A percentile compares a stretch with the other conserved stretches of the same genome.
These are phyloP conservation scores for Subanguina moxae DNA, from an alignment of 1,140 invertebrate genomes.

Conservation along the genomic window DNA sequence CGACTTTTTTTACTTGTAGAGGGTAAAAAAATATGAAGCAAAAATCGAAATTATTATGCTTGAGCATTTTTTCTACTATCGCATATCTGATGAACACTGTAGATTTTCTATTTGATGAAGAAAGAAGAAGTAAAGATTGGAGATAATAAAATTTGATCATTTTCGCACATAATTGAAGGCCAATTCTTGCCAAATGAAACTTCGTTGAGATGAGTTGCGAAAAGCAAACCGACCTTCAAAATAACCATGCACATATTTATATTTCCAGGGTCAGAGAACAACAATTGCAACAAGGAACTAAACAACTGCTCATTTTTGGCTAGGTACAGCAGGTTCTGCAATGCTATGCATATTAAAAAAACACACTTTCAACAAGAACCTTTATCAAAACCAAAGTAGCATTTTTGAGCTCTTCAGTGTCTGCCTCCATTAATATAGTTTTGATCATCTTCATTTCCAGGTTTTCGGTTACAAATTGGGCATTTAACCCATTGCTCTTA, in stretches of 20 bases:
- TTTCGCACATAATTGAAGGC: too few species aligned
- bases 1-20: too few species aligned
- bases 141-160: too few species aligned
- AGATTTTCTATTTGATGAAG: too few species aligned
- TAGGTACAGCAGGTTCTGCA: conserved; percentile 54
- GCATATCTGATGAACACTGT: too few species aligned
- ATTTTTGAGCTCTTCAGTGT: conserved; percentile 10
- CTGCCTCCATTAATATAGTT: conserved; percentile 11
- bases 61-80: too few species aligned
- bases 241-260: conserved; percentile 39
- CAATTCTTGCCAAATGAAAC: too few species aligned
- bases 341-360: conserved; percentile 34
- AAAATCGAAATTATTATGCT: too few species aligned
- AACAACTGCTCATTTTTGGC: conserved; percentile 57
- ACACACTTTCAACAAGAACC: conserved; percentile 13
- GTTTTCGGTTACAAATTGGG: conserved; percentile 44
- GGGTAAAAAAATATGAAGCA: too few species aligned
- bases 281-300: conserved; percentile 46
- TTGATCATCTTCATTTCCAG: conserved; percentile 31
- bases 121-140: too few species aligned
- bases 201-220: too few species aligned
- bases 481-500: conserved; percentile 39
- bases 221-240: conserved; percentile 19
- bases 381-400: conserved; percentile 3
- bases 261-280: conserved; percentile 45